Conservation (phyloP, 1,140 invertebrate species). For the Cepaea nemoralis region DNA sequence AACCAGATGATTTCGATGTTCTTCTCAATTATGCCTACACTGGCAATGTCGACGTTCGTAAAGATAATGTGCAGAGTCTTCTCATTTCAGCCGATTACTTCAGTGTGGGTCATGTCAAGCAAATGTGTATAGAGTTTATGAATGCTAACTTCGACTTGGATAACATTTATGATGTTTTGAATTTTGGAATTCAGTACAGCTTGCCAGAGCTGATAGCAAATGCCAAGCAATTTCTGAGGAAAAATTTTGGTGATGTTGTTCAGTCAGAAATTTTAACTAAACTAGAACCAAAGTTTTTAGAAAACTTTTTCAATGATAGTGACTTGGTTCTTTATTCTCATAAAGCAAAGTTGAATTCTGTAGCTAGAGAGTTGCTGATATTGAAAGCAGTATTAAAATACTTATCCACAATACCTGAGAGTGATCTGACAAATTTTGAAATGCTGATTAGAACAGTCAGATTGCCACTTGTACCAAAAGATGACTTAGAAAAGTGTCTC, state of each 20-base stretch:
- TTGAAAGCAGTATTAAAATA: conserved; percentile 13
- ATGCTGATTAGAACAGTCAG: conserved; percentile 8
- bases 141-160: neutral
- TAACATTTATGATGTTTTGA: conserved; percentile 26
- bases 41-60: conserved; percentile 13
- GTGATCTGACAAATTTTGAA: neutral
- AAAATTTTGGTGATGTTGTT: neutral
- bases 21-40: conserved; percentile 35
- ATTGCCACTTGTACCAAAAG: neutral
- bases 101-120: conserved; percentile 11
- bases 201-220: neutral
- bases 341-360: neutral
- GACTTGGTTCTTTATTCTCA: conserved; percentile 11
- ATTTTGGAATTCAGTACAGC: neutral
- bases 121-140: conserved; percentile 19
- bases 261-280: neutral
- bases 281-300: conserved; percentile 12
- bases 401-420: neutral
- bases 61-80: conserved; percentile 27
- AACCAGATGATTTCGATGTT: conserved; percentile 4
- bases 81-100: conserved; percentile 30
- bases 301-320: conserved; percentile 4
- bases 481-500: neutral
- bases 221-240: neutral
- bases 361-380: neutral